phyloP scores from a whole-genome alignment of 2,888 invertebrate genomes.

The Cordylochernes scorpioides region DNA sequence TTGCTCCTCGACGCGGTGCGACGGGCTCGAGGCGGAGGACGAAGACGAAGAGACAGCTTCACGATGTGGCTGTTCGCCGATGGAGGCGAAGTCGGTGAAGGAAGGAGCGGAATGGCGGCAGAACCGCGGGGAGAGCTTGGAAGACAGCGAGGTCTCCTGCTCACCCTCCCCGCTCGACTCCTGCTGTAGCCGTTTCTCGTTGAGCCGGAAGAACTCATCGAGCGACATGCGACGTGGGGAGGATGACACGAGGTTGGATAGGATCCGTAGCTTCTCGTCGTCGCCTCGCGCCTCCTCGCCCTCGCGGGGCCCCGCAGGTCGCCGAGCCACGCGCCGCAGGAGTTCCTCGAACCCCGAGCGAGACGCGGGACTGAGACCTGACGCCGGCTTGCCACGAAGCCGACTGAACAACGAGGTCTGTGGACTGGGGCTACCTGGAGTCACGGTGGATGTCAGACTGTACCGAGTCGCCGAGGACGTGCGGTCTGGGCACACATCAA shows the following conservation, averaged over 20 bases:
- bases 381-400: constrained; percentile 26
- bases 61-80: constrained; percentile 12
- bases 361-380: constrained; percentile 27
- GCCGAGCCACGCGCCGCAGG: constrained; percentile 4
- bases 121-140: constrained; percentile 5
- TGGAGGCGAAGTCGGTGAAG: constrained; percentile 9
- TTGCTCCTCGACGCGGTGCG: constrained; percentile 7
- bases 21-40: constrained; percentile 6
- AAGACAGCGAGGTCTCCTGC: constrained; percentile 8
- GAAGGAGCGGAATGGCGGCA: constrained; percentile 7
- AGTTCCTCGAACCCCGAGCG: constrained; percentile 35
- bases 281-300: constrained; percentile 24
- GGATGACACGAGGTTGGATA: constrained; percentile 9
- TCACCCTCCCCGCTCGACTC: background rate
- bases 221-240: constrained; percentile 31
- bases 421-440: constrained; percentile 12
- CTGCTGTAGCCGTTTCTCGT: constrained; percentile 28
- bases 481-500: constrained; percentile 8
- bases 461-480: constrained; percentile 12
- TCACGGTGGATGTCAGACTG: constrained; percentile 23
- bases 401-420: constrained; percentile 39
- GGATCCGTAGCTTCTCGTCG: constrained; percentile 11
- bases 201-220: constrained; percentile 44
- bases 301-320: constrained; percentile 31
- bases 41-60: constrained; percentile 12